Percentiles rank a stretch among this genome's conserved stretches.
These are phyloP conservation scores for Lepidochrysops patricia DNA, from an alignment of 2,888 invertebrate species.

Conservation along the genomic window DNA sequence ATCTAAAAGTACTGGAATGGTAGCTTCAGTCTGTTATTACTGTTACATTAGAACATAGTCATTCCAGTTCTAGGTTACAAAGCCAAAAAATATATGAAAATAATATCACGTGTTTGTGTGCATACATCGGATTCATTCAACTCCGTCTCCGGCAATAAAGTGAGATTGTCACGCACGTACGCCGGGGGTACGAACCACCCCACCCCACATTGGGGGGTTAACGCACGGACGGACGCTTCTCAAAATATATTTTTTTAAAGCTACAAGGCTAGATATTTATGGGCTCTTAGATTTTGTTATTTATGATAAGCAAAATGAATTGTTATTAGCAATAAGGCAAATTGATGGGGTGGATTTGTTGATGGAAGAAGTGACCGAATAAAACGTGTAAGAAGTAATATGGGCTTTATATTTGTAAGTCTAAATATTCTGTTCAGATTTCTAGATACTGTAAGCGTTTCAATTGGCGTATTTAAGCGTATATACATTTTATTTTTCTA, in stretches of 20 bases:
- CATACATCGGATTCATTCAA: conserved; percentile 41
- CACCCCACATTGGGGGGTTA: conserved; percentile 24
- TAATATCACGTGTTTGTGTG: not conserved
- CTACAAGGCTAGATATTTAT: conserved; percentile 20
- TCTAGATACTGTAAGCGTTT: too few relatives aligned
- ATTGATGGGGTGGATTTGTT: not conserved
- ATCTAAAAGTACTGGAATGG: too few relatives aligned
- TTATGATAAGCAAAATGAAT: conserved; percentile 6
- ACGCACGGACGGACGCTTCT: conserved; percentile 53
- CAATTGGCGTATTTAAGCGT: too few relatives aligned
- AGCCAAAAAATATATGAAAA: not conserved
- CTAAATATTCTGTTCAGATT: too few relatives aligned
- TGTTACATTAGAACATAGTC: not conserved
- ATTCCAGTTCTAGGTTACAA: not conserved
- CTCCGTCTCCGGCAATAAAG: conserved; percentile 59
- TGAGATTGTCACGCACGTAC: conserved; percentile 72
- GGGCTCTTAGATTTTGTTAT: conserved; percentile 13
- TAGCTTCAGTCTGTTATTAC: too few relatives aligned
- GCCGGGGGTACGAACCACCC: conserved; percentile 22
- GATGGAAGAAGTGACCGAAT: not conserved
- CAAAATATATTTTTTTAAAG: conserved; percentile 42
- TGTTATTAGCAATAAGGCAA: not conserved
- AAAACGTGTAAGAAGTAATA: too few relatives aligned
- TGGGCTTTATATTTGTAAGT: too few relatives aligned
- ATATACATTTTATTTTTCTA: too few relatives aligned